Evolutionary conservation across 23 tunicate genomes (phyloP), one percentile per base, ranked within the genome.

Genomic region (Oikopleura vanhoeffeni): DNA sequence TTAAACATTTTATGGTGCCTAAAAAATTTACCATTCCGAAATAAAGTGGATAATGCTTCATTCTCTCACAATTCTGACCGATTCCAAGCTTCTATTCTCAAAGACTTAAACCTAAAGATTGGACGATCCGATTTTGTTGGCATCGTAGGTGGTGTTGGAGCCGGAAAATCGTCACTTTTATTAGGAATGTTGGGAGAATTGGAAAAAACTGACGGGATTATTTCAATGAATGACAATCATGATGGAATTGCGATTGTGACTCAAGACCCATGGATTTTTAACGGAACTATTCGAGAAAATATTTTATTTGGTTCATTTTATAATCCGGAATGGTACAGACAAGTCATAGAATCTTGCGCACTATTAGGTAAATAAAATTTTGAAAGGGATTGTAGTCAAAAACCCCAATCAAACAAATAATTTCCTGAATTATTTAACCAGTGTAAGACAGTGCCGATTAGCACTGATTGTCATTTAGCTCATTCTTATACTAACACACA

Each of bases 241-340:
- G 86, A 90, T 76, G 94, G 89, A 1, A 67, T 93, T 1, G 98
- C 89, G 0, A 38, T 84, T 40, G 94, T 93, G 0, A 75, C 89
- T 0, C 98, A 93, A 85, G 98, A 93, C 84, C 85, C 94, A 0
- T 93, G 98, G 98, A 64, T 93, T 4, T 93, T 89, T 57, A 90
- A 93, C 84, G 94, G 91, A 39, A 84, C 98, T 13, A 58, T 93
- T 40, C 90, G 98, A 67, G 88, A 93, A 28, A 93, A 93, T 41
- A 90, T 93, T 8, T 1, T 85, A 30, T 93, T 92, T 92, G 94
- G 91, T 33, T 41, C 40, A 67, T 82, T 83, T 39, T 88, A 86
- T 57, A 67, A 90, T 41, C 39, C 67, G 40, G 89, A 88, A 1
- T 84, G 85, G 0, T 93, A 93, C 76, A 76, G 88, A n/a, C 83